These are phyloP conservation scores for Sylvietta virens DNA, from an alignment of 2,113 vertebrate genomes.

Conservation along the genomic window DNA sequence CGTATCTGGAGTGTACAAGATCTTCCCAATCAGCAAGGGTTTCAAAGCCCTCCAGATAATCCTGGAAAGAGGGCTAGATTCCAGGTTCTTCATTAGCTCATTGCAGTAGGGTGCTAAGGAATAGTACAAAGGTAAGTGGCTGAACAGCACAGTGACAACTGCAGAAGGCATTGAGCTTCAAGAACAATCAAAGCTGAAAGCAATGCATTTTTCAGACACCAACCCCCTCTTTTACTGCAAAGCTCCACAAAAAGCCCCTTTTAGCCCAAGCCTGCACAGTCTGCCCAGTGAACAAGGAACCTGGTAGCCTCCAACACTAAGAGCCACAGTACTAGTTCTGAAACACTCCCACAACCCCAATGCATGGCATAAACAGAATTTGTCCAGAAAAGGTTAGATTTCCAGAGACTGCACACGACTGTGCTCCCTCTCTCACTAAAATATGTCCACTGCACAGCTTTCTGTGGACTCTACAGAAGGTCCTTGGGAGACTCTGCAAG, in stretches of 20 bases:
- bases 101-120: constrained; percentile 91
- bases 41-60: constrained; percentile 97
- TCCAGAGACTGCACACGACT: not conserved
- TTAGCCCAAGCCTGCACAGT: not conserved
- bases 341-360: not conserved
- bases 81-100: constrained; percentile 88
- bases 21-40: constrained; percentile 92
- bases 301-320: not conserved
- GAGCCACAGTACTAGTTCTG: not conserved
- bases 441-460: not conserved
- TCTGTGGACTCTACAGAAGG: not conserved
- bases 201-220: not conserved
- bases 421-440: not conserved
- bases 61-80: constrained; percentile 89
- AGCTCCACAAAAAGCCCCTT: not conserved
- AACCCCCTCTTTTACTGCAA: not conserved
- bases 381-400: not conserved
- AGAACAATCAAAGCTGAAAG: not conserved
- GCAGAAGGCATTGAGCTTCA: not conserved
- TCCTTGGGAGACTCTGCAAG: not conserved
- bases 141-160: not conserved
- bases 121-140: not conserved
- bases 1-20: constrained; percentile 92
- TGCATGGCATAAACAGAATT: not conserved
- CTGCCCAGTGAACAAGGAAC: not conserved